A percentile compares a stretch with the other conserved stretches of the same genome.
Evolutionary conservation across 2,113 vertebrate genomes (phyloP).

Genomic region (Rynchops niger): DNA sequence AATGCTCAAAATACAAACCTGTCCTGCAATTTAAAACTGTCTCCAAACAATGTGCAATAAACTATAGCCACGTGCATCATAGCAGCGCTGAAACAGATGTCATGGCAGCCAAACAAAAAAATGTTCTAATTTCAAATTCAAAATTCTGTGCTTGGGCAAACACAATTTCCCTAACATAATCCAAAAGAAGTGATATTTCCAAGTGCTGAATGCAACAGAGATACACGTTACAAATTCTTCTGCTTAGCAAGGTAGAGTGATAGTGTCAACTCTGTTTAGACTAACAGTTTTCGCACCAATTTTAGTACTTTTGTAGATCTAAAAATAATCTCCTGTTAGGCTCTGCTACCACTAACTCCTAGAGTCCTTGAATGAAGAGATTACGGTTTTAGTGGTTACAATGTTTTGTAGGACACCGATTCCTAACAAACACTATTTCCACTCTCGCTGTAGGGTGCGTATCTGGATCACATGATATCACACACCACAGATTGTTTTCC

Average conservation of each 20-base stretch:
- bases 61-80: slow-evolving; percentile 3
- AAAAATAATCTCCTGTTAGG: background rate
- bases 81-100: slow-evolving; percentile 30
- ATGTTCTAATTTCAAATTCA: background rate
- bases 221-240: background rate
- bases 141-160: slow-evolving; percentile 5
- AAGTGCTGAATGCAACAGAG: background rate
- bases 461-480: background rate
- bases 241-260: background rate
- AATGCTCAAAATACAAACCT: background rate
- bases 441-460: background rate
- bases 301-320: background rate
- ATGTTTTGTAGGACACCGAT: background rate
- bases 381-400: background rate
- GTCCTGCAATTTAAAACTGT: background rate
- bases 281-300: background rate
- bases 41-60: background rate
- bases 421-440: background rate
- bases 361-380: background rate
- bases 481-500: background rate
- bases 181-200: background rate
- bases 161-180: background rate
- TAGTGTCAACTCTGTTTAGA: background rate
- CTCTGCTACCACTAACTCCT: background rate
- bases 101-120: slow-evolving; percentile 33